Base-by-base conservation (phyloP, 2,113 vertebrate genomes). In the Caracal caracal region DNA sequence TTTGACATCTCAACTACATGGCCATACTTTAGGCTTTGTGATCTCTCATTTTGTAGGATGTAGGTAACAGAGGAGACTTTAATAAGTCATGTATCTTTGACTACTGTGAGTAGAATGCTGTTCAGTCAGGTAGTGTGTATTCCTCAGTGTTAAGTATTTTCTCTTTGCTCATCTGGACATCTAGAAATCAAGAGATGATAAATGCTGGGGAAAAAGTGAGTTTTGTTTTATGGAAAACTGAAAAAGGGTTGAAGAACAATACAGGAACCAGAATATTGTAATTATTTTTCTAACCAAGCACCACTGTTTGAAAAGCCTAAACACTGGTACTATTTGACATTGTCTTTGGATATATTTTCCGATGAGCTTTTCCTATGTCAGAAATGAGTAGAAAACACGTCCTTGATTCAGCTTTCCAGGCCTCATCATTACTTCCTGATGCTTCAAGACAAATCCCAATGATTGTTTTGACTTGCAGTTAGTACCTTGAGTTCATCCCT, bases 211-310 rank as follows among this genome's bases (percentile, higher is more conserved):
- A 30, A 84, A 84, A 96, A 94, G 76, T 33, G 22, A 79, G 66
- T 79, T 59, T 84, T 66, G 66, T 88, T 66, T 81, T 37, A n/a
- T 53, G 35, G 75, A 89, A 88, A 95, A 94, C 66, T 75, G n/a
- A 73, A 73, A 88, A 73, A 61, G 37, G 30, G 12, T 49, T 78
- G 94, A 93, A 85, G 26, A 78, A 66, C 10, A 88, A 30, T 40
- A 88, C 35, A 37, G 71, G 71, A 40, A 73, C 16, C 6, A 81
- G 76, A 90, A n/a, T 56, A 81, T 11, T 1, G 1, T 43, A 71
- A 86, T 94, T 97, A 83, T 40, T 95, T 96, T 76, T 49, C 66
- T 73, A 85, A 84, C 56, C 80, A 71, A 94, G 61, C 20, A 94
- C 79, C 2, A 51, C 0, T 30, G 30, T 65, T 0, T 11, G 82